Base-by-base conservation (phyloP, 2,113 vertebrate species). In the Muscicapa adusta region DNA sequence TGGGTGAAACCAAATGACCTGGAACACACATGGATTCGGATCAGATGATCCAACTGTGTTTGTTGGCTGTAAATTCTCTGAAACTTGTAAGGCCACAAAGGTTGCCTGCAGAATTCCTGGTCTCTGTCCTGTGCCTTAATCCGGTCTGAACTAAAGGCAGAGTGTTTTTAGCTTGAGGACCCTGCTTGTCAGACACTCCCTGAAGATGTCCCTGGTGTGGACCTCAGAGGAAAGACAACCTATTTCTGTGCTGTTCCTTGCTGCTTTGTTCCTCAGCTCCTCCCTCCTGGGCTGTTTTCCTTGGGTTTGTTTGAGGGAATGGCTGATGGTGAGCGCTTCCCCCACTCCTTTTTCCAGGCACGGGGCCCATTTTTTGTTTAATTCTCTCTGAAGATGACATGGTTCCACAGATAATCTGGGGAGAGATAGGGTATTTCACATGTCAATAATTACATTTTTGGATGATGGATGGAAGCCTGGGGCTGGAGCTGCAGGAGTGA, bases 261-360 rank as follows among this genome's bases (percentile, higher is more conserved):
- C 75, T 86, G 63, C 75, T 94, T 93, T 91, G 79, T 91, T 83
- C 79, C 89, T 53, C 72, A 83, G 79, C 89, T 95, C 75, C 92
- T 96, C 85, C 92, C 85, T 77, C 58, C 17, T 53, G 70, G 66
- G 8, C 58, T 79, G 34, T 85, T 95, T 88, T 48, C 85, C 85
- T 82, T 42, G 53, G 31, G n/a, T 79, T 93, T 81, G 31, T 85
- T 66, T 34, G 90, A 88, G 91, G 90, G 90, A 91, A 88, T 6
- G 45, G 71, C 72, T 72, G 74, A 72, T 82, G 76, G 17, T 23
- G 47, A 40, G 48, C 1, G 1, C 56, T 85, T 72, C 33, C 58
- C 63, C n/a, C 2, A 0, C 71, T 81, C 78, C 78, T 72, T 82
- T 91, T 96, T 88, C 88, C 10, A 10, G 83, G 78, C 90, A 85